phyloP scores from a whole-genome alignment of 2,113 vertebrate species.

The Lota lota region DNA sequence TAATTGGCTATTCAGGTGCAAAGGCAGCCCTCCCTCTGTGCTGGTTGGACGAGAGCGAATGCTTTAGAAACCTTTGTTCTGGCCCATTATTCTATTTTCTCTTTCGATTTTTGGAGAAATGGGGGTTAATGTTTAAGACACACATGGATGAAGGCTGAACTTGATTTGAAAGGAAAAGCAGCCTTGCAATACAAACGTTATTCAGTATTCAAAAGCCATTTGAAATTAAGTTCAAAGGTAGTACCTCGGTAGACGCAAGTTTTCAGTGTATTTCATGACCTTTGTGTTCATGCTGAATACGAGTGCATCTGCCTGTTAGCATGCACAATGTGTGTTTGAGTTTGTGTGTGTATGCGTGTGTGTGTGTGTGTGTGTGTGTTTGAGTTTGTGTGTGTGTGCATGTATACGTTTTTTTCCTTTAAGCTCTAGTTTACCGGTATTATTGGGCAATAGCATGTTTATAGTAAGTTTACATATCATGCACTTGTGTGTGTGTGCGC shows the following conservation, averaged over 20 bases:
- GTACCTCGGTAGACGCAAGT: no score
- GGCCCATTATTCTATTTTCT: no score
- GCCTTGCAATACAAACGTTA: no score
- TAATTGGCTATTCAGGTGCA: neutral
- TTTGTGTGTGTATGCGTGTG: neutral
- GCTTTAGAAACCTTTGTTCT: no score
- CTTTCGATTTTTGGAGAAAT: no score
- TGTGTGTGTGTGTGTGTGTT: neutral
- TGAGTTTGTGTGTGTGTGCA: neutral
- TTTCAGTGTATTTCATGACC: no score
- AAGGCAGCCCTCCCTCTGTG: neutral
- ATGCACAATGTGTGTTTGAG: neutral
- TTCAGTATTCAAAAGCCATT: neutral
- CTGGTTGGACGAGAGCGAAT: neutral
- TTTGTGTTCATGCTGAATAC: no score
- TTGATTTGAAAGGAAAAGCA: no score
- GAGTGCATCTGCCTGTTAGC: no score
- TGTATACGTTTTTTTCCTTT: neutral
- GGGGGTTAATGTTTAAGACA: no score
- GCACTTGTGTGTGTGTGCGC: constrained; percentile 6
- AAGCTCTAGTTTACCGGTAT: neutral
- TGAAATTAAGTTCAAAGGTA: neutral
- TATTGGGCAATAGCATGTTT: neutral
- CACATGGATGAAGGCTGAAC: no score
- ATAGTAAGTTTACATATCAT: constrained; percentile 9